These are phyloP conservation scores for Tylochromis polylepis DNA, from an alignment of 2,113 vertebrate species.

Conservation along the genomic window DNA sequence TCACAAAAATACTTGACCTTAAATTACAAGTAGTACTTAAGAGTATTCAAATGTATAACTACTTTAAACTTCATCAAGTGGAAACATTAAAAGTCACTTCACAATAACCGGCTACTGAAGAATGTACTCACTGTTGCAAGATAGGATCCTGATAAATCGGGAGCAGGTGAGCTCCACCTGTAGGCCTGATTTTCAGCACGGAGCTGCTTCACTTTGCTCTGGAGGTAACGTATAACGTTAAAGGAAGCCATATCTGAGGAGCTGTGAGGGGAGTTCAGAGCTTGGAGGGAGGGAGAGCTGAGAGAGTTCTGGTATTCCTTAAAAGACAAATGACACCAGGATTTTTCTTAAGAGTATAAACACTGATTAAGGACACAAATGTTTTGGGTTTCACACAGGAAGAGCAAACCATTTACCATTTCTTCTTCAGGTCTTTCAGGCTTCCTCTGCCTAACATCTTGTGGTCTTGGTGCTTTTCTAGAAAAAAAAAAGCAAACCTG, in stretches of 20 bases:
- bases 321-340: neutral
- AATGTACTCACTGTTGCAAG: conserved; percentile 49
- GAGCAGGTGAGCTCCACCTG: conserved; percentile 1
- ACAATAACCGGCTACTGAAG: neutral
- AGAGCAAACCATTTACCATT: conserved; percentile 47
- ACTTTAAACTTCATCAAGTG: neutral
- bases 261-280: neutral
- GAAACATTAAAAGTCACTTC: neutral
- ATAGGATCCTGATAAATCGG: conserved; percentile 47
- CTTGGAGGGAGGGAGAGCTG: conserved; percentile 11
- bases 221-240: conserved; percentile 71
- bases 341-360: neutral
- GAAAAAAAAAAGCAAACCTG: neutral
- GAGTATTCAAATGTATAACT: neutral
- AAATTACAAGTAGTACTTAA: neutral
- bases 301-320: conserved; percentile 38
- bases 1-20: neutral
- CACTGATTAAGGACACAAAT: neutral
- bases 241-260: conserved; percentile 60
- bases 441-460: conserved; percentile 29
- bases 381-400: neutral
- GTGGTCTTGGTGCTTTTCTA: conserved; percentile 55
- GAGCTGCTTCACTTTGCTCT: conserved; percentile 72
- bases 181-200: conserved; percentile 58
- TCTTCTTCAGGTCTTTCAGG: conserved; percentile 33